Percentiles rank a stretch among this genome's conserved stretches.
phyloP scores from a whole-genome alignment of 2,113 vertebrate genomes.

The Chaetops frenatus region DNA sequence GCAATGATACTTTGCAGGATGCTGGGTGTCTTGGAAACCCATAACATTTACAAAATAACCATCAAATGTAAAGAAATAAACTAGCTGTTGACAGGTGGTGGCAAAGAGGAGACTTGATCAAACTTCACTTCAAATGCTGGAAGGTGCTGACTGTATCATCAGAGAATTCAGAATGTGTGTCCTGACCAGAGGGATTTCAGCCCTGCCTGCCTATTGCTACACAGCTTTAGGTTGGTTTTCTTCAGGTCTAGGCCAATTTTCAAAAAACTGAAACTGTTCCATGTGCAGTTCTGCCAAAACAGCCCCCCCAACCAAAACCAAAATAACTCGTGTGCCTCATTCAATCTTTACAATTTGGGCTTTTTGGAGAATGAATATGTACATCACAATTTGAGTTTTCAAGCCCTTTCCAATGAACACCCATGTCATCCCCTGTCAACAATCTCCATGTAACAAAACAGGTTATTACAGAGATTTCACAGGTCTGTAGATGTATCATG shows the following conservation, averaged over 20 bases:
- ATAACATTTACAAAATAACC: neutral
- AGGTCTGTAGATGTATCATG: neutral
- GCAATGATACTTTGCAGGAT: neutral
- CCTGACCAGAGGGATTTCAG: neutral
- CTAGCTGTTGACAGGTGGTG: neutral
- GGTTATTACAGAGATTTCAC: neutral
- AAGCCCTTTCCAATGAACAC: neutral
- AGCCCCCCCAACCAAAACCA: neutral
- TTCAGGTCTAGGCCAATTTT: neutral
- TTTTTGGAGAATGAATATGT: neutral
- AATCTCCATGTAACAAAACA: neutral
- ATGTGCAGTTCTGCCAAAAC: neutral
- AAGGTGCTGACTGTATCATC: neutral
- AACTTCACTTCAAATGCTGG: neutral
- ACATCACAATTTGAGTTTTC: neutral
- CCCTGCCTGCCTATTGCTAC: neutral
- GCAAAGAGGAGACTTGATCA: neutral
- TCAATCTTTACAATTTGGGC: neutral
- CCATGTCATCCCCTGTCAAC: neutral
- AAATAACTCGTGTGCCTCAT: neutral
- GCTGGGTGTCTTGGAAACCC: neutral
- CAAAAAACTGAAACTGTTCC: neutral
- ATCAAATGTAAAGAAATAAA: neutral
- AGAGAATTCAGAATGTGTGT: neutral
- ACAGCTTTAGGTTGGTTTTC: neutral